phyloP scores from a whole-genome alignment of 2,888 invertebrate genomes.

The Mactromeris polynyma region DNA sequence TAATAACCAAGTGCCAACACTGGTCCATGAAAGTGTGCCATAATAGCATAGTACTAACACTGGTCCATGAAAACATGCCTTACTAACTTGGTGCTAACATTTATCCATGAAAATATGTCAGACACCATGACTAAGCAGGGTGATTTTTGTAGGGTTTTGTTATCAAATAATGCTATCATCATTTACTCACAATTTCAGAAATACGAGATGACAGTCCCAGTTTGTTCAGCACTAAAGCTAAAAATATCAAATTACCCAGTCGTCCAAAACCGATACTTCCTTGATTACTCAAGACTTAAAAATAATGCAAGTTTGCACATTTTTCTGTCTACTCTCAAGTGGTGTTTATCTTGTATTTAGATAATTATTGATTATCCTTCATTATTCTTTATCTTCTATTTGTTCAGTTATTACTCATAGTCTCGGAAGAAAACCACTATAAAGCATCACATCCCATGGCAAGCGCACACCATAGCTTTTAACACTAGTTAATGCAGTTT shows the following conservation, averaged over 20 bases:
- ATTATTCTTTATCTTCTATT: constrained; percentile 26
- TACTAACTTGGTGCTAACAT: no score
- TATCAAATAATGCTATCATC: background rate
- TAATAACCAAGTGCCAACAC: no score
- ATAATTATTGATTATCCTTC: constrained; percentile 36
- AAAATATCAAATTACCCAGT: constrained; percentile 34
- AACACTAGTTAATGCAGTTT: background rate
- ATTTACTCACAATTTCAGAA: background rate
- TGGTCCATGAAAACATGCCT: no score
- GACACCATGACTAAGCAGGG: background rate
- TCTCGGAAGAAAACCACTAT: background rate
- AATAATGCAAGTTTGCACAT: constrained; percentile 37
- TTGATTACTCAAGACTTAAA: constrained; percentile 20
- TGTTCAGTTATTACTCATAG: constrained; percentile 31
- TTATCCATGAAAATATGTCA: background rate
- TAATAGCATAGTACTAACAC: no score
- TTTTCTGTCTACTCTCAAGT: constrained; percentile 28
- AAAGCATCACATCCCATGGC: background rate
- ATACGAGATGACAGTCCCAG: background rate
- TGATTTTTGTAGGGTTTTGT: background rate
- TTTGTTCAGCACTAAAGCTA: background rate
- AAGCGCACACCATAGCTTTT: background rate
- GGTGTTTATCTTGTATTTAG: constrained; percentile 6
- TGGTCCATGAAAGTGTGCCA: no score
- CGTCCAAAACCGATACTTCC: constrained; percentile 31